Conservation (phyloP, 2,797 vertebrate genomes). For the Enteromius trimaculatus region DNA sequence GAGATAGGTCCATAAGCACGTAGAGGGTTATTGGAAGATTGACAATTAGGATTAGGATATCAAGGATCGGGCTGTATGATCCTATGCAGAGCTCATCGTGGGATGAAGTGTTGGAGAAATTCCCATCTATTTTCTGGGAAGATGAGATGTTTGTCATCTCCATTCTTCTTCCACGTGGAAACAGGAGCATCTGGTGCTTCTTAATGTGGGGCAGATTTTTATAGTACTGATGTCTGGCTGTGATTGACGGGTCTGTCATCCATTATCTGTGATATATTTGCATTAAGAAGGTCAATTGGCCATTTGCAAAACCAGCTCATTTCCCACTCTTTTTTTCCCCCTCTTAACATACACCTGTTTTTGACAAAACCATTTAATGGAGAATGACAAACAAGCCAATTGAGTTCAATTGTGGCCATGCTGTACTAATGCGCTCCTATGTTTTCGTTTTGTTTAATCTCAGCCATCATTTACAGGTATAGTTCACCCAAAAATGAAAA, state of each 20-base stretch:
- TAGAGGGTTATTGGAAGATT: not conserved
- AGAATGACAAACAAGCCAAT: not conserved
- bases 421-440: not conserved
- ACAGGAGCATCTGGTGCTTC: not conserved
- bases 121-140: not conserved
- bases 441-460: not conserved
- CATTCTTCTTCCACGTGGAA: not conserved
- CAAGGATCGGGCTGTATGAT: not conserved
- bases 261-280: slow-evolving; percentile 31
- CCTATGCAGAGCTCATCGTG: slow-evolving; percentile 7
- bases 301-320: slow-evolving; percentile 44
- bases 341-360: slow-evolving; percentile 3
- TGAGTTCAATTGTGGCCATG: not conserved
- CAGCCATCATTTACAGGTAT: not conserved
- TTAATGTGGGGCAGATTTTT: not conserved
- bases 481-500: not conserved
- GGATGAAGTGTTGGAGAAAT: slow-evolving; percentile 32
- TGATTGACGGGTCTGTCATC: not conserved
- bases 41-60: slow-evolving; percentile 9
- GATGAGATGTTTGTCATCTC: slow-evolving; percentile 1
- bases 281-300: not conserved
- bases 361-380: not conserved
- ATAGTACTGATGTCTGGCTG: not conserved
- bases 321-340: not conserved
- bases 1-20: not conserved